Evolutionary conservation across 2,113 vertebrate genomes (phyloP).

Genomic region (Recurvirostra avosetta): DNA sequence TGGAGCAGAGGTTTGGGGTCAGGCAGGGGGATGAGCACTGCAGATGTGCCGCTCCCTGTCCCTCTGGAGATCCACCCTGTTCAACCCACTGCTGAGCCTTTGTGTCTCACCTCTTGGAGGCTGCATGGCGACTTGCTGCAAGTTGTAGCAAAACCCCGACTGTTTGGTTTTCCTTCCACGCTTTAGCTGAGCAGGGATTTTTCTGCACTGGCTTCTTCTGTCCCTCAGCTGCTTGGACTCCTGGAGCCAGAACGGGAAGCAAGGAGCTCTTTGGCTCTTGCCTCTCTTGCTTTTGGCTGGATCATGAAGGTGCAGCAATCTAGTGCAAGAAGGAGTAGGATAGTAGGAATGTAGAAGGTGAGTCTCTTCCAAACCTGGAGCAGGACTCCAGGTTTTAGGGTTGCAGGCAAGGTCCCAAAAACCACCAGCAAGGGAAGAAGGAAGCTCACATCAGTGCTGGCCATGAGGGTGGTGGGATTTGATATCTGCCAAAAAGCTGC

Average conservation of each 20-base stretch:
- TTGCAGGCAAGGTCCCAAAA: not conserved
- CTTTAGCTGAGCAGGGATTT: not conserved
- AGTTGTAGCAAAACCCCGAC: not conserved
- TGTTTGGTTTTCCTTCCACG: not conserved
- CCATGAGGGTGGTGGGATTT: not conserved
- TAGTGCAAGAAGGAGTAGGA: not conserved
- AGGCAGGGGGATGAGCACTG: not conserved
- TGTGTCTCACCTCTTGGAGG: not conserved
- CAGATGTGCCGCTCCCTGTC: not conserved
- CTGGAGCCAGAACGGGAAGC: not conserved
- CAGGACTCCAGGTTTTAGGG: not conserved
- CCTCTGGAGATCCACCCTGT: not conserved
- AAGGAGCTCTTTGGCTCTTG: not conserved
- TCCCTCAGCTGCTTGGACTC: not conserved
- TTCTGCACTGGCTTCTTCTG: not conserved
- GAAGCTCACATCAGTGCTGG: fast-evolving
- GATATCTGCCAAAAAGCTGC: not conserved
- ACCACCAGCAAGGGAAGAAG: not conserved
- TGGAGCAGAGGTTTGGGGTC: not conserved
- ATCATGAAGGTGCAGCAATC: not conserved
- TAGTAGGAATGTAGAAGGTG: not conserved
- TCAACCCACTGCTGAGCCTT: not conserved
- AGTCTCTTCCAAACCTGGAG: not conserved
- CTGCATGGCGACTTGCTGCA: not conserved
- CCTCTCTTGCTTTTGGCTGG: not conserved